These are phyloP conservation scores for Platycheirus albimanus DNA, from an alignment of 2,888 invertebrate species.

Conservation along the genomic window DNA sequence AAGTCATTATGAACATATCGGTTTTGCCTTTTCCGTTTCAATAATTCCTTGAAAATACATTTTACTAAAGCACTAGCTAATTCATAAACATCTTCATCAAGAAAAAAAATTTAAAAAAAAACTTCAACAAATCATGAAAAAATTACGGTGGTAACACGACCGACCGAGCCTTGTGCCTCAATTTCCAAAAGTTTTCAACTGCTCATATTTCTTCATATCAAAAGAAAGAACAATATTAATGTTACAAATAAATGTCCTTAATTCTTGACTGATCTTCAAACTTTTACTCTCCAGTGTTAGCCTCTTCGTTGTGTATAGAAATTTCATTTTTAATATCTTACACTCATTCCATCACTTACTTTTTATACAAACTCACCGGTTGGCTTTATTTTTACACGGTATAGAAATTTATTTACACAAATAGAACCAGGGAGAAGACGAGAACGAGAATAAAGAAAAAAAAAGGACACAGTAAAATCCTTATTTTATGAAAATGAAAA, in stretches of 20 bases:
- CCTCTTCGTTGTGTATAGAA: slow-evolving; percentile 10
- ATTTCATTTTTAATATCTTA: slow-evolving; percentile 62
- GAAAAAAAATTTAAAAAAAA: too few relatives aligned
- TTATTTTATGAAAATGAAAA: slow-evolving; percentile 71
- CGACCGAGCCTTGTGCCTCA: too few relatives aligned
- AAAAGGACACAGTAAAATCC: slow-evolving; percentile 60
- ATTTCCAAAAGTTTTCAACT: too few relatives aligned
- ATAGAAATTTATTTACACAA: slow-evolving; percentile 59
- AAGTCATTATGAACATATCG: too few relatives aligned
- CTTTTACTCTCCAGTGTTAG: slow-evolving; percentile 31
- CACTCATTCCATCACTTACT: slow-evolving; percentile 32
- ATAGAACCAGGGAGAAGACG: not conserved
- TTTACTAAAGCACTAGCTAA: too few relatives aligned
- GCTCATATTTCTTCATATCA: too few relatives aligned
- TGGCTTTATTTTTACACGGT: slow-evolving; percentile 49
- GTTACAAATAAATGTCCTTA: not conserved
- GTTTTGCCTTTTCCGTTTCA: too few relatives aligned
- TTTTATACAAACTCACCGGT: slow-evolving; percentile 14
- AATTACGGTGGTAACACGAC: too few relatives aligned
- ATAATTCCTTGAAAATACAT: too few relatives aligned
- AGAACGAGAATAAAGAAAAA: not conserved
- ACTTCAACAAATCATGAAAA: too few relatives aligned
- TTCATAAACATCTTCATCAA: too few relatives aligned
- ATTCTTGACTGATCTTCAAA: not conserved
- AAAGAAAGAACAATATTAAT: too few relatives aligned